Conservation (phyloP, 2,113 vertebrate species). For the Dryoscopus gambensis region DNA sequence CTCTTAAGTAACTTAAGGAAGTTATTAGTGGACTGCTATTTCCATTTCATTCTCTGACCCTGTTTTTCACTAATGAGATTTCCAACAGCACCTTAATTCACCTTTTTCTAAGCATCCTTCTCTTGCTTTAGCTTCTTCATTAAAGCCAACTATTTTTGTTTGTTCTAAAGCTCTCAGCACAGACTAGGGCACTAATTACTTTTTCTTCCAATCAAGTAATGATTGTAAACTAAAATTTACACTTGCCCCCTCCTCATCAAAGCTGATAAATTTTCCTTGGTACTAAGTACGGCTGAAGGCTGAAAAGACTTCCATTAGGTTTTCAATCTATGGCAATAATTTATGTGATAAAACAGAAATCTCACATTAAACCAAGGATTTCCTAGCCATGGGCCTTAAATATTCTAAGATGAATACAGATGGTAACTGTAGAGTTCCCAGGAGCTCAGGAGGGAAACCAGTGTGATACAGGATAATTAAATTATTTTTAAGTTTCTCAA, state of each 20-base stretch:
- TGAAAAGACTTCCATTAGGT: neutral
- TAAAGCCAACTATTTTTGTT: neutral
- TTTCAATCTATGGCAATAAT: neutral
- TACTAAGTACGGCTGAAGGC: neutral
- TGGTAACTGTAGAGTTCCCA: neutral
- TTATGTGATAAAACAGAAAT: neutral
- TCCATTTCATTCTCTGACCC: neutral
- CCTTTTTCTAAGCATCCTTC: neutral
- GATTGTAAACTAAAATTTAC: neutral
- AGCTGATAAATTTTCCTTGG: neutral
- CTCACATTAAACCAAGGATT: neutral
- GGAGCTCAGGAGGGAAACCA: neutral
- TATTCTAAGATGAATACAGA: neutral
- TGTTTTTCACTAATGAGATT: constrained; percentile 34
- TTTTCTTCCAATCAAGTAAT: neutral
- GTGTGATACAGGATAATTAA: neutral
- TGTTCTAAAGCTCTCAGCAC: neutral
- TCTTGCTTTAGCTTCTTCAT: neutral
- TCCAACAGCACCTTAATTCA: constrained; percentile 18
- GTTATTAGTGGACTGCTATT: constrained; percentile 13
- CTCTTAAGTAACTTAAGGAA: neutral
- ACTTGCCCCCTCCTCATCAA: neutral
- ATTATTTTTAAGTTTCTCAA: constrained; percentile 4
- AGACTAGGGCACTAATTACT: neutral
- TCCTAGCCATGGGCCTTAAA: neutral